Evolutionary conservation across 2,797 vertebrate species (phyloP).

Genomic region (Meriones psammophilus): DNA sequence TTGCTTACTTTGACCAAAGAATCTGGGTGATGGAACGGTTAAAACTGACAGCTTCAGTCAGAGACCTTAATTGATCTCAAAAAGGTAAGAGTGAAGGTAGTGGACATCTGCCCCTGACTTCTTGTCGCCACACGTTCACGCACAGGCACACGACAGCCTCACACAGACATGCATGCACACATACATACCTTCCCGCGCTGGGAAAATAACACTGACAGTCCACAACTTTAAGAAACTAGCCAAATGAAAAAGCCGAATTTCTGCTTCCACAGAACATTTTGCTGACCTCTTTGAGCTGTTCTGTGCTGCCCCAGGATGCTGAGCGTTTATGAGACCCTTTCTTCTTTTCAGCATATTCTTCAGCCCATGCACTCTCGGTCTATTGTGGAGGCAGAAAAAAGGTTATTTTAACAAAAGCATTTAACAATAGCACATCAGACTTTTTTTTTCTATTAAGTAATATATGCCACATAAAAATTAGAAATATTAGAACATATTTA

Average conservation of each 20-base stretch:
- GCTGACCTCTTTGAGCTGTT: constrained; percentile 98
- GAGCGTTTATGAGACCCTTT: constrained; percentile 98
- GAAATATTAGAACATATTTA: constrained; percentile 23
- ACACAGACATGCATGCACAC: neutral
- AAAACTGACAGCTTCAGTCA: neutral
- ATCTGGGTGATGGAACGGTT: too few relatives aligned
- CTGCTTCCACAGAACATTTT: constrained; percentile 66
- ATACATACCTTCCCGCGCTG: neutral
- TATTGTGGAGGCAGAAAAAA: constrained; percentile 80
- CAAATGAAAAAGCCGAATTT: neutral
- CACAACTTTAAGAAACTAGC: constrained; percentile 25
- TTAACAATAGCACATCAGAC: constrained; percentile 36
- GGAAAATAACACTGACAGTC: neutral
- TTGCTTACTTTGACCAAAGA: neutral
- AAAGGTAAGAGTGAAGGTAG: neutral
- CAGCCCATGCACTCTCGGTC: constrained; percentile 99
- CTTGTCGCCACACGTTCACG: neutral
- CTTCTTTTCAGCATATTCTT: constrained; percentile 96
- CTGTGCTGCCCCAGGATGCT: constrained; percentile 98
- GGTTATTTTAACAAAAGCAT: constrained; percentile 53
- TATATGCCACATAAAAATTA: constrained; percentile 49
- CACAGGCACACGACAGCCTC: neutral
- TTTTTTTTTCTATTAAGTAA: constrained; percentile 49
- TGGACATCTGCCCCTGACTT: neutral
- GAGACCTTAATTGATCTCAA: neutral